Base-by-base conservation (phyloP, 2,113 vertebrate genomes). In the Arenaria interpres region DNA sequence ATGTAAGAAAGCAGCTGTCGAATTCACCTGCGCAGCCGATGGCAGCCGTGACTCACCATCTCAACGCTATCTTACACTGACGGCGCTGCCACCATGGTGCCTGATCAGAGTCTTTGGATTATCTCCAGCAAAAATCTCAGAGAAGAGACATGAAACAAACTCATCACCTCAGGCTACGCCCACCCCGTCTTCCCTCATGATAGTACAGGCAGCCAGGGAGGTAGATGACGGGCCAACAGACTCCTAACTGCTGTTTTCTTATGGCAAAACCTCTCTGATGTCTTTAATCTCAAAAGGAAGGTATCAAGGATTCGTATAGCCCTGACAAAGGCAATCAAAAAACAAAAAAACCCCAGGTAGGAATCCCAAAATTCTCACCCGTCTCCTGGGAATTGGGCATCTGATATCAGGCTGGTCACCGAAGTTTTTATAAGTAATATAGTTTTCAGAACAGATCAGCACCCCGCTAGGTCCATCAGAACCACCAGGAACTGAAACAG, bases 351-450 rank as follows among this genome's bases (percentile, higher is more conserved):
- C n/a, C n/a, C n/a, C n/a, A 5, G 16, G 22, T 3, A 71, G 30
- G 16, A 80, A 53, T 63, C 14, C 11, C 43, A 53, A 84, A 83
- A 39, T 87, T 88, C 99, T 99, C 95, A 99, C 99, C 98, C 99
- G 98, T 88, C 99, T 99, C 84, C 99, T 98, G 22, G 99, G 99
- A 97, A 99, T 99, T 17, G 99, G 99, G 94, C 99, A 99, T 57
- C 99, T 99, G 88, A 99, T 99, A 97, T 99, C 99, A 11, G 99
- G 99, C 94, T 99, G 99, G 97, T 99, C 99, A 84, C 99, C 99
- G 28, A 99, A 99, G 86, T 99, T 99, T 97, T 99, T 99, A 63
- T 99, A 99, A 19, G 99, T 99, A 93, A 99, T 99, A 63, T 99
- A 99, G 94, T 99, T 99, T 98, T 99, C 99, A 32, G 99, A 99